Conservation (phyloP, 2,113 vertebrate species). For the Psettodes erumei region DNA sequence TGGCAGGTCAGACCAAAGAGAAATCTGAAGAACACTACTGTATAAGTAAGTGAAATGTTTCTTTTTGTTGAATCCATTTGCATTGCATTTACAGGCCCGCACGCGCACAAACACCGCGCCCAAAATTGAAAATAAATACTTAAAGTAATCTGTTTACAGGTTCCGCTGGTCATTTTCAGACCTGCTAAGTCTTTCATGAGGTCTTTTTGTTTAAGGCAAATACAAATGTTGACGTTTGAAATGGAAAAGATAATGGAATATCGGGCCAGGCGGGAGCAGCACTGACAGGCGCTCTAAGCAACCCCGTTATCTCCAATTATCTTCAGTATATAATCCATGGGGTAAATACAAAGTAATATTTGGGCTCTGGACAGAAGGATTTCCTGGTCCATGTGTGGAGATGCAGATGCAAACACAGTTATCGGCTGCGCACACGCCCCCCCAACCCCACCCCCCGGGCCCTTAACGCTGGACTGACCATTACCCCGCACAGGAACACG, state of each 20-base stretch:
- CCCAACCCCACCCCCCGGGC: conserved; percentile 53
- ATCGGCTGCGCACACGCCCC: conserved; percentile 66
- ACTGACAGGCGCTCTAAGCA: conserved; percentile 46
- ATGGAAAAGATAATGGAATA: conserved; percentile 45
- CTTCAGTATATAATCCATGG: conserved; percentile 62
- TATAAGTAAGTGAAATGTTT: conserved; percentile 24
- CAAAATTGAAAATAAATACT: conserved; percentile 17
- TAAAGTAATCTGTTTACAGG: conserved; percentile 3
- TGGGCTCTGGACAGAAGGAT: conserved; percentile 61
- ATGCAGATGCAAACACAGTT: conserved; percentile 72
- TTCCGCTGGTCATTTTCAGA: conserved; percentile 16
- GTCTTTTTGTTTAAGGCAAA: conserved; percentile 4
- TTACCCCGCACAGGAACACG: conserved; percentile 56
- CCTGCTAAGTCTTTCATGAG: not conserved
- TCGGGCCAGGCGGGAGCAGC: conserved; percentile 33
- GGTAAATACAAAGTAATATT: conserved; percentile 70
- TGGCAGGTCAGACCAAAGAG: conserved; percentile 18
- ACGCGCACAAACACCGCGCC: not conserved
- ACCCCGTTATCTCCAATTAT: conserved; percentile 70
- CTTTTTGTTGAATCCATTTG: conserved; percentile 11
- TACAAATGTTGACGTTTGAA: conserved; percentile 58
- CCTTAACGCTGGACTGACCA: conserved; percentile 61
- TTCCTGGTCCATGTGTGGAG: conserved; percentile 48
- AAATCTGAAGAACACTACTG: not conserved
- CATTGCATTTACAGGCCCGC: not conserved